Conservation (phyloP, 2,888 invertebrate species). For the Agonopterix arenella region DNA sequence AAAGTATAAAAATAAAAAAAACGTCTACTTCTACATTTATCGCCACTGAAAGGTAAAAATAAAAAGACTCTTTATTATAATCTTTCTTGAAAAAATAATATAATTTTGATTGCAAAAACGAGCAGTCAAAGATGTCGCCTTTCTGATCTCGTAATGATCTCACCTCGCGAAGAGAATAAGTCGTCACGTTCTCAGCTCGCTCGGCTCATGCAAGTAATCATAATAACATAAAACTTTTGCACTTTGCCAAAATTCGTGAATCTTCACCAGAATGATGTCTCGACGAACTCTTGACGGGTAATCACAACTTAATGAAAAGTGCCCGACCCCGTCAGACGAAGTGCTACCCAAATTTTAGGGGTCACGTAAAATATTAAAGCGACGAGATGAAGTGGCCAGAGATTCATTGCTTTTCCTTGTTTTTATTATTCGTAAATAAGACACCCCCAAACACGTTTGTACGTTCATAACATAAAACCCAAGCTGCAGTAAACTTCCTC, state of each 20-base stretch:
- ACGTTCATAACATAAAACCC: slow-evolving; percentile 68
- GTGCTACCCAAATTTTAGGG: slow-evolving; percentile 64
- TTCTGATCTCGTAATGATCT: too few relatives aligned
- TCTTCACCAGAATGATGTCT: slow-evolving; percentile 51
- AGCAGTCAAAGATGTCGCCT: too few relatives aligned
- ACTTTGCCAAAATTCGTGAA: slow-evolving; percentile 64
- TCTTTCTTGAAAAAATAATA: too few relatives aligned
- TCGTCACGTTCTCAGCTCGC: slow-evolving; percentile 42
- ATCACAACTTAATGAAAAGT: slow-evolving; percentile 75
- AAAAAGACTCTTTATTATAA: too few relatives aligned
- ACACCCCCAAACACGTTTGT: slow-evolving; percentile 51
- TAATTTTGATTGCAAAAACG: too few relatives aligned
- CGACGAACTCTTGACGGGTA: slow-evolving; percentile 56
- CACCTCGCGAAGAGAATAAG: slow-evolving; percentile 13
- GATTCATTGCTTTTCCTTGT: slow-evolving; percentile 73
- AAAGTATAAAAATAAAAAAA: too few relatives aligned
- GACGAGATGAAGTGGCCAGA: slow-evolving; percentile 73
- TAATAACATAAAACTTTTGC: slow-evolving; percentile 74
- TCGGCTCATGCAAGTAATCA: slow-evolving; percentile 67
- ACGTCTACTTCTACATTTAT: too few relatives aligned
- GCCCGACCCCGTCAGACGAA: slow-evolving; percentile 52
- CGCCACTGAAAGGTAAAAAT: too few relatives aligned
- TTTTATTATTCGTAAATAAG: slow-evolving; percentile 76
- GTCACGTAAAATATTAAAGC: slow-evolving; percentile 77
- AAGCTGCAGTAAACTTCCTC: slow-evolving; percentile 56